Base-by-base conservation (phyloP, 2,113 vertebrate species). In the Neogobius melanostomus region DNA sequence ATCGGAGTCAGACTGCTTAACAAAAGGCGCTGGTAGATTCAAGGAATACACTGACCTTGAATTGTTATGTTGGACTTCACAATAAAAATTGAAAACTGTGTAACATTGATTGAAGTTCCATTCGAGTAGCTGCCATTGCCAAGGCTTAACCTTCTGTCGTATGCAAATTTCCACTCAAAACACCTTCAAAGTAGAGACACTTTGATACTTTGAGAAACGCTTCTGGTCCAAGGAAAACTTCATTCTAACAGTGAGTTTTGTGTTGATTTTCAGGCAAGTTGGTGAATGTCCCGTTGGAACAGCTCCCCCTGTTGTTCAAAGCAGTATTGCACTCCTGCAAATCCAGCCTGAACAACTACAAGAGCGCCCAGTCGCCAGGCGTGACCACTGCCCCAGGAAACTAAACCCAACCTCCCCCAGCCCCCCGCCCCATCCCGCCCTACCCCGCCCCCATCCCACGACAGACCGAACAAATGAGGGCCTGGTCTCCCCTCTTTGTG, bases 271-370 rank as follows among this genome's bases (percentile, higher is more conserved):
- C 91, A 99, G 98, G 97, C 77, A 99, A 99, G 92, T 91, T 99
- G 93, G 96, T 99, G 89, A 98, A 94, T 60, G 95, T 99, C 15
- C 97, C 98, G 8, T 83, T 99, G 93, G 97, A 99, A 90, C 97
- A 99, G 93, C 95, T 99, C 77, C 98, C 98, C 28, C 94, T 99
- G 81, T 91, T 99, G 80, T 99, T 99, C 91, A 99, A 99, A 93
- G 98, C 97, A n/a, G 96, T 99, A 78, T 94, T 99, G 87, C 97
- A 99, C 93, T 98, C 98, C 90, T 98, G 97, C 93, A 98, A 98
- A 93, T 95, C 95, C 11, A 95, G 92, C 9, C 82, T 94, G 88
- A 95, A 90, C 92, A 97, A 94, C 88, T 89, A 90, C 75, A 89
- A 85, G 89, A 90, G 75, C 57, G 82, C 86, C 12, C 67, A 78